These are phyloP conservation scores for Gyrodactylus salaris DNA, from an alignment of 1,140 invertebrate genomes.

Conservation along the genomic window DNA sequence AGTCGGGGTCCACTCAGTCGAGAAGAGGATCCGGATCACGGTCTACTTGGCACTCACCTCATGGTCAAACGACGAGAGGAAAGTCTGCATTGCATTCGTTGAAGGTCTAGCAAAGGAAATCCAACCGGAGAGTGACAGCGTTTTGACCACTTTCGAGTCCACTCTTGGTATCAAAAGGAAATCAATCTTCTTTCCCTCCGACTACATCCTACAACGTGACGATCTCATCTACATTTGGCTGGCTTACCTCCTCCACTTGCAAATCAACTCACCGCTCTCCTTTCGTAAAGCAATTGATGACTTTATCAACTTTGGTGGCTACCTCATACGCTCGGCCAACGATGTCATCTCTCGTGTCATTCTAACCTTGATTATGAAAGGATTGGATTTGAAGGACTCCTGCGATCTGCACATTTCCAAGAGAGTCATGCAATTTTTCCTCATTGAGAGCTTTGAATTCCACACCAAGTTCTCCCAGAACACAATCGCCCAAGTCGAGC, in stretches of 20 bases:
- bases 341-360: background rate
- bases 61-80: background rate
- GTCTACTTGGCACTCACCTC: background rate
- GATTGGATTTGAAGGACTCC: background rate
- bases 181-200: background rate
- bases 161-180: background rate
- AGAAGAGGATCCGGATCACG: too few species aligned
- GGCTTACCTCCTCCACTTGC: background rate
- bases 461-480: background rate
- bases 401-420: background rate
- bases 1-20: background rate
- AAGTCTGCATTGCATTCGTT: too few species aligned
- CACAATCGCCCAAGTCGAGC: background rate
- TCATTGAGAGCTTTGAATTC: background rate
- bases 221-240: background rate
- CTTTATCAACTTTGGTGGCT: background rate
- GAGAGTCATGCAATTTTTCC: background rate
- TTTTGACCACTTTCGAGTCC: too few species aligned
- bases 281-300: background rate
- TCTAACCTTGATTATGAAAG: background rate
- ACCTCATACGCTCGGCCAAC: background rate
- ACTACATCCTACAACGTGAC: background rate
- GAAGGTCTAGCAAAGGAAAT: too few species aligned
- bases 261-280: background rate
- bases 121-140: too few species aligned